Percentiles rank a stretch among this genome's conserved stretches.
phyloP scores from a whole-genome alignment of 1,140 invertebrate genomes.

The Drosophila watanabei region DNA sequence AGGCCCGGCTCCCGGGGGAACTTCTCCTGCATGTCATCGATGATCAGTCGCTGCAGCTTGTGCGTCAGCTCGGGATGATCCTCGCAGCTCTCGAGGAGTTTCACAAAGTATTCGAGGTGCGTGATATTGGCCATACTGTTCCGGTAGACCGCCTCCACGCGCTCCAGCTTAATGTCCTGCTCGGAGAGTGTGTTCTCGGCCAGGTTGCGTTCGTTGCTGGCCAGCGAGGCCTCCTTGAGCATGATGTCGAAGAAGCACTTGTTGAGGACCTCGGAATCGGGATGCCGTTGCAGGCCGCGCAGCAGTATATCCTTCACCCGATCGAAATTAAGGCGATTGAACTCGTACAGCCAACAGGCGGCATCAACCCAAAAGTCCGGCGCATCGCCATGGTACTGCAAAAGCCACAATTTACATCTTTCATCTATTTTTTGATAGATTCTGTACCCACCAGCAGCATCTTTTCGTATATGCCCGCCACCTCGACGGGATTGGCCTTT shows the following conservation, averaged over 20 bases:
- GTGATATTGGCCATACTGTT: slow-evolving; percentile 72
- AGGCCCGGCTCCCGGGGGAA: slow-evolving; percentile 66
- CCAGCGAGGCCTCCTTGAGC: slow-evolving; percentile 60
- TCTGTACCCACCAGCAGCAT: slow-evolving; percentile 69
- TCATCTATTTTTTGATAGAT: no score
- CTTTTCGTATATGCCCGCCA: slow-evolving; percentile 79
- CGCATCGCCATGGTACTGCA: slow-evolving; percentile 74
- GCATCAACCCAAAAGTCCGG: slow-evolving; percentile 68
- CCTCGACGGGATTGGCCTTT: slow-evolving; percentile 63
- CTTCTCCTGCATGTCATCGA: slow-evolving; percentile 71
- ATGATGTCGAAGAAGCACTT: slow-evolving; percentile 76
- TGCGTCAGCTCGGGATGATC: slow-evolving; percentile 62
- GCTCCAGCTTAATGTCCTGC: slow-evolving; percentile 68
- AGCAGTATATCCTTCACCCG: slow-evolving; percentile 69
- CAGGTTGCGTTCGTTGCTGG: slow-evolving; percentile 42
- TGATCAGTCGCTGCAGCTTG: slow-evolving; percentile 63
- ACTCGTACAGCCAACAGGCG: slow-evolving; percentile 74
- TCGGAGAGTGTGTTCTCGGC: slow-evolving; percentile 64
- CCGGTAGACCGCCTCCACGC: slow-evolving; percentile 68
- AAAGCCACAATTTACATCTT: neutral
- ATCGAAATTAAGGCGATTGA: slow-evolving; percentile 59
- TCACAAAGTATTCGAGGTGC: slow-evolving; percentile 66
- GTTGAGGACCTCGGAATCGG: slow-evolving; percentile 58
- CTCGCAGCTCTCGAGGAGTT: slow-evolving; percentile 66
- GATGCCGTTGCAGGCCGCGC: slow-evolving; percentile 75